These are phyloP conservation scores for Drosophila merina DNA, from an alignment of 2,888 invertebrate species.

Conservation along the genomic window DNA sequence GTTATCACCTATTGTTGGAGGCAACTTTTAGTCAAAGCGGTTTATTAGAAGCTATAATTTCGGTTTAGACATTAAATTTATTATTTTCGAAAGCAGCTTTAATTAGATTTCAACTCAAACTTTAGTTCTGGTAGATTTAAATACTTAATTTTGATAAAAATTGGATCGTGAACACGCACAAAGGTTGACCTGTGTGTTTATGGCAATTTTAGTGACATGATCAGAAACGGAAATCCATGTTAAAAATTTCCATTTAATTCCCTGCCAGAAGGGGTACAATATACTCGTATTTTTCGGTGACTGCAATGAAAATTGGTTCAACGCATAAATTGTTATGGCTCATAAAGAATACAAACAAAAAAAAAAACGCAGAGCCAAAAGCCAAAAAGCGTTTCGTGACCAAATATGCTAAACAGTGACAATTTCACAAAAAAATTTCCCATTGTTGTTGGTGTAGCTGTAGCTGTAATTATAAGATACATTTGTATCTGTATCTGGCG, in stretches of 20 bases:
- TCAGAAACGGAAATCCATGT: constrained; percentile 66
- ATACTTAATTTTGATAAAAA: constrained; percentile 3
- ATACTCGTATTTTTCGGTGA: background rate
- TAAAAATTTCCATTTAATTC: constrained; percentile 70
- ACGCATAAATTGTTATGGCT: constrained; percentile 76
- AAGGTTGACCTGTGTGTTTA: background rate
- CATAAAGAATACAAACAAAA: constrained; percentile 64
- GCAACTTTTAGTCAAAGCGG: background rate
- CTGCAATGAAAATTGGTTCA: constrained; percentile 37
- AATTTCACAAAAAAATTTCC: constrained; percentile 78
- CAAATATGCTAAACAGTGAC: constrained; percentile 83
- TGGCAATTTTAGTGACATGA: constrained; percentile 22
- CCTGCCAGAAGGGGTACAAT: constrained; percentile 10
- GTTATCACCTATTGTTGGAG: background rate
- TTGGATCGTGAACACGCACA: constrained; percentile 37
- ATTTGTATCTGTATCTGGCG: constrained; percentile 40
- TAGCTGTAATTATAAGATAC: constrained; percentile 53
- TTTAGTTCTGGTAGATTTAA: too few species aligned
- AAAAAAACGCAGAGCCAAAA: constrained; percentile 36
- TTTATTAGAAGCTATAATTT: background rate
- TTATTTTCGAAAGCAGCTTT: constrained; percentile 11
- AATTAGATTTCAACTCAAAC: background rate
- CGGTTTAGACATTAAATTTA: background rate
- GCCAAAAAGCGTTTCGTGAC: constrained; percentile 77
- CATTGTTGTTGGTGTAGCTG: constrained; percentile 61